Conservation (phyloP, 2,113 vertebrate genomes). For the Narcine bancroftii region DNA sequence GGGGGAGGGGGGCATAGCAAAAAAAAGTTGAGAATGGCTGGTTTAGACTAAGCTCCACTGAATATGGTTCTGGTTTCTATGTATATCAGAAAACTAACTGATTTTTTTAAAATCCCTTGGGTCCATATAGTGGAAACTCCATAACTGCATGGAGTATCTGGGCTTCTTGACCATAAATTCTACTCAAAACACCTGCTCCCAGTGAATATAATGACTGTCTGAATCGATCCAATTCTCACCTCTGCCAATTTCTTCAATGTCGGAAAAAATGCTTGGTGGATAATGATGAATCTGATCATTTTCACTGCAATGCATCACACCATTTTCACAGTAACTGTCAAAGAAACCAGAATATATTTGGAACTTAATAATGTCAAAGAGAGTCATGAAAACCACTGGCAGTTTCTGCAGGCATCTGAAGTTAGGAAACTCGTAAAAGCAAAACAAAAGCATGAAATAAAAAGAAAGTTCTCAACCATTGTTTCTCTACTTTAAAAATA, state of each 20-base stretch:
- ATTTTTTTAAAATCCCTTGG: neutral
- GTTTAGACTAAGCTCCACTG: neutral
- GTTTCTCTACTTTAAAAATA: neutral
- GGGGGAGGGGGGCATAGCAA: no score
- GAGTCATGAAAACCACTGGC: neutral
- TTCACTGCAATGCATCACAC: conserved; percentile 67
- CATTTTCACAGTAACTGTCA: conserved; percentile 70
- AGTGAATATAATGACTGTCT: neutral
- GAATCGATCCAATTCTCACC: conserved; percentile 48
- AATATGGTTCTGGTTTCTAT: neutral
- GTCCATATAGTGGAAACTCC: neutral
- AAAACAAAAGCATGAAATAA: neutral
- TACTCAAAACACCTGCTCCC: no score
- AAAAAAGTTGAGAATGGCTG: no score
- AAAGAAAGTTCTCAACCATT: neutral
- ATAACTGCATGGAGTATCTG: neutral
- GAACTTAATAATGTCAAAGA: neutral
- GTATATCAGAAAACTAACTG: neutral
- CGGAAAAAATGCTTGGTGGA: conserved; percentile 49
- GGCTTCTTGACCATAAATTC: neutral
- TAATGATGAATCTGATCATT: conserved; percentile 50
- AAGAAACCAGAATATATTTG: neutral
- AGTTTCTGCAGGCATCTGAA: neutral
- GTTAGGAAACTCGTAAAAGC: neutral
- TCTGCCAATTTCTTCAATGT: conserved; percentile 53